Conservation (phyloP, 2,797 vertebrate genomes). For the Peromyscus melanophrys region DNA sequence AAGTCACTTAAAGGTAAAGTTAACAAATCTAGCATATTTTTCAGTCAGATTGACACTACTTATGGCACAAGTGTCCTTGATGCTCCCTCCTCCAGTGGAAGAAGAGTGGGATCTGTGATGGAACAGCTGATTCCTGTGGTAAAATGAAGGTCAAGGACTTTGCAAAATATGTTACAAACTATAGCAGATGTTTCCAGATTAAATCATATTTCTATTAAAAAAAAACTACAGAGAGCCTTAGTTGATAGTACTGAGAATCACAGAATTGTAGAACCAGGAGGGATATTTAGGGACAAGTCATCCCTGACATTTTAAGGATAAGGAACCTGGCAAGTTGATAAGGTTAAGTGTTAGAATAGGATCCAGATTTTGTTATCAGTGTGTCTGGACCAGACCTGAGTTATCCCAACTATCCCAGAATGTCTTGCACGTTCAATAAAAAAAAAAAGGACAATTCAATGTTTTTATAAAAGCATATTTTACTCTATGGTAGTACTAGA, state of each 20-base stretch:
- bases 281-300: neutral
- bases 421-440: neutral
- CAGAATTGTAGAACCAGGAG: neutral
- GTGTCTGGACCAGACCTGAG: neutral
- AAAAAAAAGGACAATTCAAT: neutral
- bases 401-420: neutral
- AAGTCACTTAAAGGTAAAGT: conserved; percentile 59
- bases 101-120: neutral
- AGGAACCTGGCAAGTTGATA: neutral
- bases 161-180: conserved; percentile 55
- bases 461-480: neutral
- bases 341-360: neutral
- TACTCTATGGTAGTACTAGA: neutral
- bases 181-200: conserved; percentile 65
- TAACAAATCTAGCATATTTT: conserved; percentile 59
- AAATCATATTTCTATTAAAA: conserved; percentile 75
- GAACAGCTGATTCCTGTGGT: conserved; percentile 35
- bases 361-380: neutral
- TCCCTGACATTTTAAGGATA: neutral
- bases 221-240: conserved; percentile 29
- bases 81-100: conserved; percentile 49
- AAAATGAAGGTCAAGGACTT: conserved; percentile 75
- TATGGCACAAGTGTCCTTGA: conserved; percentile 32
- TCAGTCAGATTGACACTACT: conserved; percentile 56
- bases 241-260: conserved; percentile 30